Conservation (phyloP, 2,113 vertebrate species). For the Rhinogobius similis region DNA sequence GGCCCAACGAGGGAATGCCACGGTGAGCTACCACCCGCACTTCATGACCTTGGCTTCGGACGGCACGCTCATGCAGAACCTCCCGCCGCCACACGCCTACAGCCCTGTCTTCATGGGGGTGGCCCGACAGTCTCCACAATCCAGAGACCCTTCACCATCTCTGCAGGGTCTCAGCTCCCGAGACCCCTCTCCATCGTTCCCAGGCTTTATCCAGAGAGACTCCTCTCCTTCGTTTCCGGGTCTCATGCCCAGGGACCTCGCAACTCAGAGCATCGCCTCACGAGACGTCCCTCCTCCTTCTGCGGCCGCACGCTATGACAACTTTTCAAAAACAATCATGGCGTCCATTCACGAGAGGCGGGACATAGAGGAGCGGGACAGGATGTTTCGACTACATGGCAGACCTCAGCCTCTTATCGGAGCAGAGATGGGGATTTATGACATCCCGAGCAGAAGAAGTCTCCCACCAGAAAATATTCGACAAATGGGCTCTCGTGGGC, state of each 20-base stretch:
- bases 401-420: conserved; percentile 83
- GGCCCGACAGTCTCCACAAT: conserved; percentile 76
- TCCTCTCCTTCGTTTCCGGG: conserved; percentile 53
- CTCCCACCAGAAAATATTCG: conserved; percentile 81
- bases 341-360: conserved; percentile 91
- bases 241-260: conserved; percentile 28
- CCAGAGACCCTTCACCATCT: conserved; percentile 67
- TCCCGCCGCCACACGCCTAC: conserved; percentile 76
- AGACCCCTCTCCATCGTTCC: conserved; percentile 60
- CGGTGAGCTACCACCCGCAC: conserved; percentile 81
- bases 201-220: conserved; percentile 64
- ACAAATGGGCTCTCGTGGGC: conserved; percentile 62
- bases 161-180: conserved; percentile 55
- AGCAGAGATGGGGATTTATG: conserved; percentile 86
- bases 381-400: conserved; percentile 82
- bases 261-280: conserved; percentile 34
- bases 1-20: conserved; percentile 73
- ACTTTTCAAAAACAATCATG: conserved; percentile 92
- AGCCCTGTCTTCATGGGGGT: conserved; percentile 82
- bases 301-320: conserved; percentile 87
- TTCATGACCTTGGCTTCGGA: conserved; percentile 83
- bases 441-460: conserved; percentile 88
- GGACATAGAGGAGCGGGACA: conserved; percentile 88
- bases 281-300: conserved; percentile 73
- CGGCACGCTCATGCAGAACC: conserved; percentile 76